These are phyloP conservation scores for Thunnus maccoyii DNA, from an alignment of 2,113 vertebrate genomes.

Conservation along the genomic window DNA sequence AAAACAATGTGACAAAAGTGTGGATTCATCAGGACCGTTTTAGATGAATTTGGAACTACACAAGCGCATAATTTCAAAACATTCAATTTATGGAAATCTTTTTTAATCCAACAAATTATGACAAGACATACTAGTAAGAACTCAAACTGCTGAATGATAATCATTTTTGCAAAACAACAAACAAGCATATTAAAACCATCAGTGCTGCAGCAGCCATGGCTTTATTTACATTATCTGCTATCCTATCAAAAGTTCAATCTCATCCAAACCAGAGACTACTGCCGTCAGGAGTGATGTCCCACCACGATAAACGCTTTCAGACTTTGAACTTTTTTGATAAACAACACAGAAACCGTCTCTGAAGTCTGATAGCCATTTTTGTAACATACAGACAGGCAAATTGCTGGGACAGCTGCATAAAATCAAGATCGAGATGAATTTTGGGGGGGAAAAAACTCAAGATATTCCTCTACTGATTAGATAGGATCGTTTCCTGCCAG, in stretches of 20 bases:
- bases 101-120: slow-evolving; percentile 13
- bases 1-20: background rate
- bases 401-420: slow-evolving; percentile 26
- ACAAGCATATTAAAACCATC: slow-evolving; percentile 52
- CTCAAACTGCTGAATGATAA: slow-evolving; percentile 19
- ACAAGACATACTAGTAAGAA: slow-evolving; percentile 31
- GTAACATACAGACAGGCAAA: slow-evolving; percentile 31
- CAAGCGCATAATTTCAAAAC: too few species aligned
- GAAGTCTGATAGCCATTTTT: slow-evolving; percentile 50
- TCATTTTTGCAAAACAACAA: slow-evolving; percentile 57
- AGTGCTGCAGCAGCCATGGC: background rate
- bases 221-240: slow-evolving; percentile 46
- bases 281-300: slow-evolving; percentile 36
- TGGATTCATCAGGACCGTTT: background rate
- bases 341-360: slow-evolving; percentile 17
- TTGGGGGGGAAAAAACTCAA: background rate
- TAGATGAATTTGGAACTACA: too few species aligned
- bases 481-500: slow-evolving; percentile 12
- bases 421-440: slow-evolving; percentile 46
- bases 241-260: slow-evolving; percentile 62
- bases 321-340: slow-evolving; percentile 59
- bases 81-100: background rate
- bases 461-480: slow-evolving; percentile 10
- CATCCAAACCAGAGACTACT: slow-evolving; percentile 24
- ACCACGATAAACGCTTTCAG: slow-evolving; percentile 41